Conservation (phyloP, 1,140 invertebrate species). For the Diachasmimorpha longicaudata region DNA sequence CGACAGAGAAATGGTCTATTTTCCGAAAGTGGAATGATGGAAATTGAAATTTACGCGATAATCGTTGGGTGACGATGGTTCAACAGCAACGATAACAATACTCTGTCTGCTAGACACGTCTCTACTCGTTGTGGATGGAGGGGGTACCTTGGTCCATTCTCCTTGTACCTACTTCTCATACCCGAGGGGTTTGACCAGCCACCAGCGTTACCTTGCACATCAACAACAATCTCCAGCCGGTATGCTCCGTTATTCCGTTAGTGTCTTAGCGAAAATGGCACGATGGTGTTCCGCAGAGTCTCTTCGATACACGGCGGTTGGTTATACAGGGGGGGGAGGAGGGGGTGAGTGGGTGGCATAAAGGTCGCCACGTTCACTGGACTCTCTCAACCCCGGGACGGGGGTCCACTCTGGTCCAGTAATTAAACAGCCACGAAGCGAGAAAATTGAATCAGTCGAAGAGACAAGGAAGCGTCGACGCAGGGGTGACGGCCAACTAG, state of each 20-base stretch:
- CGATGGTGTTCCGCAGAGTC: conserved; percentile 39
- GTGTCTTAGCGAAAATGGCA: conserved; percentile 55
- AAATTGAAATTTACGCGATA: not conserved
- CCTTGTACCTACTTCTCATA: not conserved
- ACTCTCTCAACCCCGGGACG: conserved; percentile 29
- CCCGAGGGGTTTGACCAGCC: conserved; percentile 27
- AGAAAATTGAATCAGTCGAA: conserved; percentile 63
- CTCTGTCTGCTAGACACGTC: conserved; percentile 61
- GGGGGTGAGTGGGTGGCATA: not conserved
- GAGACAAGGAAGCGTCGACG: conserved; percentile 61
- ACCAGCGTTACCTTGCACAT: conserved; percentile 57
- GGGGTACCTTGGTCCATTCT: not conserved
- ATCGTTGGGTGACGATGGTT: not conserved
- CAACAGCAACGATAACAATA: conserved; percentile 37
- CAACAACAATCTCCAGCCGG: conserved; percentile 61
- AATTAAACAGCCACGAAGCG: conserved; percentile 63
- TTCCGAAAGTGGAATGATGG: not conserved
- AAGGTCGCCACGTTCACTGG: not conserved
- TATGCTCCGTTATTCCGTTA: conserved; percentile 57
- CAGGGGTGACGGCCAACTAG: conserved; percentile 62
- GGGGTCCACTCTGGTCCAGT: conserved; percentile 56
- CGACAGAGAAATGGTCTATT: conserved; percentile 15
- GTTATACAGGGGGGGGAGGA: not conserved
- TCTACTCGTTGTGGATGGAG: conserved; percentile 28
- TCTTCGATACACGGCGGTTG: not conserved